A percentile compares a stretch with the other conserved stretches of the same genome.
Evolutionary conservation across 2,888 invertebrate genomes (phyloP).

Genomic region (Cotesia congregata): DNA sequence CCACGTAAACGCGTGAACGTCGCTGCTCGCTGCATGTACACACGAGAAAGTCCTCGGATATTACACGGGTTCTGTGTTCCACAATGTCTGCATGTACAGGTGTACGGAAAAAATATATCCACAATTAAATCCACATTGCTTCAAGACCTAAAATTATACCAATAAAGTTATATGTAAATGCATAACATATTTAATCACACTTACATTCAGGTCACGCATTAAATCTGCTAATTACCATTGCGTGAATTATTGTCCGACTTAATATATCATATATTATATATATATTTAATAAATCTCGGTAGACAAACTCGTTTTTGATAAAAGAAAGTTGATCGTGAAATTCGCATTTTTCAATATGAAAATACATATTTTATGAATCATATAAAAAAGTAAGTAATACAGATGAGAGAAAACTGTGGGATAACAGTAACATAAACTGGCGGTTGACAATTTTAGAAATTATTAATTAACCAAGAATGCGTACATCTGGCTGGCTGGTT

Average conservation of each 20-base stretch:
- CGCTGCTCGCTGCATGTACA: conserved; percentile 40
- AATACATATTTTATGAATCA: conserved; percentile 13
- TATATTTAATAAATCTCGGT: background rate
- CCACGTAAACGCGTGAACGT: conserved; percentile 35
- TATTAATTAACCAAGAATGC: background rate
- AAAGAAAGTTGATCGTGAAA: conserved; percentile 17
- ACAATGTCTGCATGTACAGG: conserved; percentile 33
- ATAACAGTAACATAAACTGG: background rate
- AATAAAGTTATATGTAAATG: background rate
- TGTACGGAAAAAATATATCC: conserved; percentile 10
- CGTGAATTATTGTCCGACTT: background rate
- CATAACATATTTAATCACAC: background rate
- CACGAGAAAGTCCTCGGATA: conserved; percentile 42
- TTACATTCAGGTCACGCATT: background rate
- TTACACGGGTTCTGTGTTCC: conserved; percentile 30
- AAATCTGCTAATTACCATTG: conserved; percentile 7
- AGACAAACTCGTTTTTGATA: conserved; percentile 7
- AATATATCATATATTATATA: background rate
- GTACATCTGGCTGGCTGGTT: background rate
- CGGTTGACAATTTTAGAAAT: background rate
- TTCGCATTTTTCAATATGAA: conserved; percentile 7
- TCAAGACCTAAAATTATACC: background rate
- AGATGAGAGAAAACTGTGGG: background rate
- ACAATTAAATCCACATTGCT: too few species aligned
- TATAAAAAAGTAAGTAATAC: background rate